These are phyloP conservation scores for Eilema griseolum DNA, from an alignment of 2,888 invertebrate species.

Conservation along the genomic window DNA sequence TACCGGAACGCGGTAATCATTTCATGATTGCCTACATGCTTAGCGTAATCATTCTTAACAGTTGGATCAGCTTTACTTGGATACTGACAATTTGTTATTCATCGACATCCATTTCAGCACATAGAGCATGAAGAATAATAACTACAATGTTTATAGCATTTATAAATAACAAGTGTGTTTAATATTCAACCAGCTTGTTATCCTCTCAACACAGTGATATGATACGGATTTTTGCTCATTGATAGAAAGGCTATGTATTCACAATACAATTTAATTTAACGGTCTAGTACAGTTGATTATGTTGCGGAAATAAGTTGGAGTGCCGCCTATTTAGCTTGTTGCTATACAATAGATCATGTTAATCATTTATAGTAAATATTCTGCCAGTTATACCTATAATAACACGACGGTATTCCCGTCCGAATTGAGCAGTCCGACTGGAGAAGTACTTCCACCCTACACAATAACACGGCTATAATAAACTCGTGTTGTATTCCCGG, in stretches of 20 bases:
- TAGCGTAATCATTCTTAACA: slow-evolving; percentile 73
- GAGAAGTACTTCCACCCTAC: no score
- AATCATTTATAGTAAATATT: background rate
- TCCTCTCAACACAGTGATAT: slow-evolving; percentile 34
- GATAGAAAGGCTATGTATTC: slow-evolving; percentile 37
- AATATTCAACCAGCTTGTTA: slow-evolving; percentile 9
- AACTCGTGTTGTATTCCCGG: no score
- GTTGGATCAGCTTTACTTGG: slow-evolving; percentile 74
- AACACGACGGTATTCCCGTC: no score
- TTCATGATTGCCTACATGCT: slow-evolving; percentile 78
- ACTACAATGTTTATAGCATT: slow-evolving; percentile 25
- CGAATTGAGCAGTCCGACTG: no score
- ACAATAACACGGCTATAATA: no score
- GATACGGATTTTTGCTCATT: slow-evolving; percentile 52
- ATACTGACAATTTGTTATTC: slow-evolving; percentile 66
- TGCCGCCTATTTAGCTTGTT: slow-evolving; percentile 20
- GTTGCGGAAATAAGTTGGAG: slow-evolving; percentile 60
- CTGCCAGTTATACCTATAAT: background rate
- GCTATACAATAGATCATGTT: slow-evolving; percentile 5
- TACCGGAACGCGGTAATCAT: slow-evolving; percentile 81
- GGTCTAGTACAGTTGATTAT: slow-evolving; percentile 61
- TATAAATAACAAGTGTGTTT: slow-evolving; percentile 20
- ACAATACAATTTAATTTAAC: slow-evolving; percentile 69
- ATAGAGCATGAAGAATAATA: slow-evolving; percentile 47
- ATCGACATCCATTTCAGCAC: slow-evolving; percentile 56